phyloP scores from a whole-genome alignment of 2,113 vertebrate genomes.

The Zingel zingel region DNA sequence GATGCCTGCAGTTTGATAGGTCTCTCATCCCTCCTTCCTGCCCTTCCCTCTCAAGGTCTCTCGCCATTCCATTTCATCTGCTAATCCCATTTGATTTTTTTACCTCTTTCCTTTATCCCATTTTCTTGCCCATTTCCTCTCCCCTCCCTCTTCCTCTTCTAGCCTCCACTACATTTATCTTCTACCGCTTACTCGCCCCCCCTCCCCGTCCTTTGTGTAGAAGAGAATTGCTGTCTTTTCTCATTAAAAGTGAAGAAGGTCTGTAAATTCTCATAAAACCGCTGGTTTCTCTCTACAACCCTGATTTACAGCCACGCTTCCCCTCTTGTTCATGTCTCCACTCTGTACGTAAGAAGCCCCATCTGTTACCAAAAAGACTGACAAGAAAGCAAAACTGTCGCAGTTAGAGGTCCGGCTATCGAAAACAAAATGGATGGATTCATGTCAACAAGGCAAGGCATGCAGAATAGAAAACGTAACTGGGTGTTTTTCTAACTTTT shows the following conservation, averaged over 20 bases:
- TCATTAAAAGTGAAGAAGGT: slow-evolving; percentile 74
- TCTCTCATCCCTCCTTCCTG: slow-evolving; percentile 53
- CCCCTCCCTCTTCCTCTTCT: slow-evolving; percentile 5
- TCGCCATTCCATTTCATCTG: slow-evolving; percentile 37
- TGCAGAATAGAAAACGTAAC: slow-evolving; percentile 41
- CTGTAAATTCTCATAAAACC: slow-evolving; percentile 78
- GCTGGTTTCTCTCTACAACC: slow-evolving; percentile 57
- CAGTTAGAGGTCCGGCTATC: slow-evolving; percentile 25
- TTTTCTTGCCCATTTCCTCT: slow-evolving; percentile 32
- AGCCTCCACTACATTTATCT: slow-evolving; percentile 23
- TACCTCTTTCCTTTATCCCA: slow-evolving; percentile 20
- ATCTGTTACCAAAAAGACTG: slow-evolving; percentile 67
- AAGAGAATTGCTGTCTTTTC: slow-evolving; percentile 68
- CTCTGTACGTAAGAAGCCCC: slow-evolving; percentile 55
- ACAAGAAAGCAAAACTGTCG: slow-evolving; percentile 54
- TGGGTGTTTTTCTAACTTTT: slow-evolving; percentile 70
- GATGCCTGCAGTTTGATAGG: slow-evolving; percentile 45
- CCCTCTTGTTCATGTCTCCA: slow-evolving; percentile 12
- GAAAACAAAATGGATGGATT: slow-evolving; percentile 53
- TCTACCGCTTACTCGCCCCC: not conserved
- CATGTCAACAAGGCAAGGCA: slow-evolving; percentile 35
- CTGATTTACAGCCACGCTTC: slow-evolving; percentile 67
- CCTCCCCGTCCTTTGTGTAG: slow-evolving; percentile 40
- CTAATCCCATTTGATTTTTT: slow-evolving; percentile 64
- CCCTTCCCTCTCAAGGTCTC: slow-evolving; percentile 44